These are phyloP conservation scores for Engystomops pustulosus DNA, from an alignment of 2,113 vertebrate genomes.

Conservation along the genomic window DNA sequence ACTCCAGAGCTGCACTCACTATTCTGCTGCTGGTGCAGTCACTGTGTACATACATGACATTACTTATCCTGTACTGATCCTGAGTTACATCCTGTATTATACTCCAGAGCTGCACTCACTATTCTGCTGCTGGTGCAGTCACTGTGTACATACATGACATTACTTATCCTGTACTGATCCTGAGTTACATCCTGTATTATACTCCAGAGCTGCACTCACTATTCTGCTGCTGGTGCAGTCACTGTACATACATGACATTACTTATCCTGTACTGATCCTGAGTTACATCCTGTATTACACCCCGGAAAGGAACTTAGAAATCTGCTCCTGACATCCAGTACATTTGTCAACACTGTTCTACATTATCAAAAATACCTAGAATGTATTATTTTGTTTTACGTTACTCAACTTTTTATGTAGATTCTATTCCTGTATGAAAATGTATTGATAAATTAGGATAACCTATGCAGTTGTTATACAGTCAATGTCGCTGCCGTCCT, in stretches of 20 bases:
- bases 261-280: neutral
- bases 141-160: neutral
- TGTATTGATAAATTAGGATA: neutral
- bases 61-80: too few species aligned
- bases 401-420: neutral
- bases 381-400: neutral
- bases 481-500: neutral
- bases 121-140: neutral
- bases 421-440: neutral
- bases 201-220: neutral
- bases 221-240: neutral
- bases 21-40: too few species aligned
- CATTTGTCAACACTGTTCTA: neutral
- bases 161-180: too few species aligned
- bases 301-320: too few species aligned
- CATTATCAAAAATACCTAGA: too few species aligned
- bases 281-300: neutral
- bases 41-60: neutral
- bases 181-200: too few species aligned
- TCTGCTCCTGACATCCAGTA: neutral
- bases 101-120: neutral
- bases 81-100: too few species aligned
- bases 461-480: neutral
- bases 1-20: neutral
- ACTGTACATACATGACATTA: neutral